These are phyloP conservation scores for Rutilus rutilus DNA, from an alignment of 2,113 vertebrate genomes.

Conservation along the genomic window DNA sequence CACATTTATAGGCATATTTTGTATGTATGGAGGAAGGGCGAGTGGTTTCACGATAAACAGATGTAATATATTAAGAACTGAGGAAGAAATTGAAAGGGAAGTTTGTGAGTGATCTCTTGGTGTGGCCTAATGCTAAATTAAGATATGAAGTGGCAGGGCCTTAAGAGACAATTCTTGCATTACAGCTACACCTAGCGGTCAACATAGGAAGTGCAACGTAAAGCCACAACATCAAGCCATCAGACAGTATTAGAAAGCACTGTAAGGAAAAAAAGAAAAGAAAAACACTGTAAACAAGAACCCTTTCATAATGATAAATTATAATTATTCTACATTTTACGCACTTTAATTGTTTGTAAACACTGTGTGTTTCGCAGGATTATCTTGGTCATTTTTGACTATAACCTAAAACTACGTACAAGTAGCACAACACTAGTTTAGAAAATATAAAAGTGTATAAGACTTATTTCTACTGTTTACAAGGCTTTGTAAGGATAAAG, in stretches of 20 bases:
- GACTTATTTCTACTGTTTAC: not conserved
- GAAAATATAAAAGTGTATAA: not conserved
- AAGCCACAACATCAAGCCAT: not conserved
- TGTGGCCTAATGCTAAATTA: not conserved
- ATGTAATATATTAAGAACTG: not conserved
- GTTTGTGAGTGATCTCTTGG: not conserved
- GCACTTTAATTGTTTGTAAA: not conserved
- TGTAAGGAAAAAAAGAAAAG: not conserved
- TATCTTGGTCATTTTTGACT: not conserved
- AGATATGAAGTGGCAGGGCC: not conserved
- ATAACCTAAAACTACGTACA: not conserved
- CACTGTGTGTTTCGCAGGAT: not conserved
- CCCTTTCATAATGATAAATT: not conserved
- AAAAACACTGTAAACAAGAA: not conserved
- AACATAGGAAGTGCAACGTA: not conserved
- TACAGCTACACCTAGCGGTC: constrained; percentile 18
- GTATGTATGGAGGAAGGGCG: not conserved
- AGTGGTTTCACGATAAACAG: too few relatives aligned
- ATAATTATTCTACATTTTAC: not conserved
- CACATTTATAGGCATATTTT: not conserved
- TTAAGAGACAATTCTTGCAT: constrained; percentile 18
- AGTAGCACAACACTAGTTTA: not conserved
- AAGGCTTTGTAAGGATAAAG: not conserved
- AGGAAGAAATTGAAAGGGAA: not conserved
- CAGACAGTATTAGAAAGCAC: not conserved